These are phyloP conservation scores for Dasypus novemcinctus DNA, from an alignment of 2,113 vertebrate species.

Conservation along the genomic window DNA sequence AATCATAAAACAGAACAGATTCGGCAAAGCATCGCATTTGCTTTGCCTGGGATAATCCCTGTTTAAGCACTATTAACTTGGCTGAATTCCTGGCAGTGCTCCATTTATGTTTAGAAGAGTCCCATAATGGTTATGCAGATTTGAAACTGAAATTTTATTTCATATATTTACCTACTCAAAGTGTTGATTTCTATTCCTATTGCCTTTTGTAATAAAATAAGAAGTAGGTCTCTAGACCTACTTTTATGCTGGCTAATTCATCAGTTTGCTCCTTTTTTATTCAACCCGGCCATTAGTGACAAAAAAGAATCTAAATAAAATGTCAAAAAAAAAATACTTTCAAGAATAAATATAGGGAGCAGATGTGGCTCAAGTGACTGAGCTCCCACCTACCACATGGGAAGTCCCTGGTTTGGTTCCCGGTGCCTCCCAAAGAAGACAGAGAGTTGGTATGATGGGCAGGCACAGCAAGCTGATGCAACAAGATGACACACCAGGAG, in stretches of 20 bases:
- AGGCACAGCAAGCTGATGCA: too few relatives aligned
- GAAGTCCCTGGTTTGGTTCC: too few relatives aligned
- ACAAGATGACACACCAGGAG: too few relatives aligned
- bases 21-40: not conserved
- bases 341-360: not conserved
- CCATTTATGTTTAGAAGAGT: not conserved
- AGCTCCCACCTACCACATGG: too few relatives aligned
- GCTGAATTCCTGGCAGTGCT: not conserved
- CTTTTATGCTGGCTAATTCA: not conserved
- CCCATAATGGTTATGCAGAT: not conserved
- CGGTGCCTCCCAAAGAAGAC: too few relatives aligned
- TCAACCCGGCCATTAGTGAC: not conserved
- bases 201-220: not conserved
- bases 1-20: not conserved
- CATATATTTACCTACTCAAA: not conserved
- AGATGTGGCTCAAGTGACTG: too few relatives aligned
- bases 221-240: not conserved
- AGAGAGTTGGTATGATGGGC: too few relatives aligned
- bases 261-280: not conserved
- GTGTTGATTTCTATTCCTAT: not conserved
- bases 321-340: not conserved
- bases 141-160: slow-evolving; percentile 22
- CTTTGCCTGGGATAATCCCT: not conserved
- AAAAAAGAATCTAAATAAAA: not conserved
- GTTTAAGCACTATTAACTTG: not conserved